Percentiles rank a stretch among this genome's conserved stretches.
These are phyloP conservation scores for Paratilapia polleni DNA, from an alignment of 2,113 vertebrate species.

Conservation along the genomic window DNA sequence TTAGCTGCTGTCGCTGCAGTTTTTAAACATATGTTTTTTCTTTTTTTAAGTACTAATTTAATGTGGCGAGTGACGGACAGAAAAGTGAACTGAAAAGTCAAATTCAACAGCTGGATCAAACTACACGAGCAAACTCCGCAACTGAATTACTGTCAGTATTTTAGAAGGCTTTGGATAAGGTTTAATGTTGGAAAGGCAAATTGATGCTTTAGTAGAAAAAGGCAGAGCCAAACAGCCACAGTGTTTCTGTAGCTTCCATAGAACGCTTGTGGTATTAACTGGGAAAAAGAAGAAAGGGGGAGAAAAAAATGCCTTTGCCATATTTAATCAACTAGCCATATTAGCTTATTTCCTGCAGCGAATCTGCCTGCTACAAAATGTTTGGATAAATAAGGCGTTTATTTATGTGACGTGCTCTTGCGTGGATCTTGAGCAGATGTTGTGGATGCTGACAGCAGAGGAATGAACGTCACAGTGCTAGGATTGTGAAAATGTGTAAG, in stretches of 20 bases:
- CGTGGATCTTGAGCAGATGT: background rate
- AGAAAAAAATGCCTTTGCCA: background rate
- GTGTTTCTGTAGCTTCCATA: background rate
- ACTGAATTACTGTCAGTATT: slow-evolving; percentile 21
- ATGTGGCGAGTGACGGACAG: slow-evolving; percentile 30
- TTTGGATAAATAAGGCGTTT: background rate
- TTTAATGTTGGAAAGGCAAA: background rate
- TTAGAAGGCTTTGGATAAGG: background rate
- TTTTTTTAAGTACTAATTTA: slow-evolving; percentile 45
- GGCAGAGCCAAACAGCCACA: background rate
- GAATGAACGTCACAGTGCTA: background rate
- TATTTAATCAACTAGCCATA: background rate
- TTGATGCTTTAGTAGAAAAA: background rate
- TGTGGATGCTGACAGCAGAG: background rate
- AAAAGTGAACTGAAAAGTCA: slow-evolving; percentile 2
- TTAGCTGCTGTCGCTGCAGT: too few relatives aligned
- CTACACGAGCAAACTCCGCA: background rate
- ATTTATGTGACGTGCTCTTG: background rate
- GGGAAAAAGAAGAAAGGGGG: too few relatives aligned
- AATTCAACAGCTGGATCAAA: slow-evolving; percentile 22
- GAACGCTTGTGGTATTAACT: background rate
- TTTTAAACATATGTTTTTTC: slow-evolving; percentile 24
- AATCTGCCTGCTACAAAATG: background rate
- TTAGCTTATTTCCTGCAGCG: background rate
- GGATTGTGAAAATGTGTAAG: background rate